These are phyloP conservation scores for Aphrocallistes beatrix DNA, from an alignment of 37 sponge, comb jelly and placozoan genomes.

Conservation along the genomic window DNA sequence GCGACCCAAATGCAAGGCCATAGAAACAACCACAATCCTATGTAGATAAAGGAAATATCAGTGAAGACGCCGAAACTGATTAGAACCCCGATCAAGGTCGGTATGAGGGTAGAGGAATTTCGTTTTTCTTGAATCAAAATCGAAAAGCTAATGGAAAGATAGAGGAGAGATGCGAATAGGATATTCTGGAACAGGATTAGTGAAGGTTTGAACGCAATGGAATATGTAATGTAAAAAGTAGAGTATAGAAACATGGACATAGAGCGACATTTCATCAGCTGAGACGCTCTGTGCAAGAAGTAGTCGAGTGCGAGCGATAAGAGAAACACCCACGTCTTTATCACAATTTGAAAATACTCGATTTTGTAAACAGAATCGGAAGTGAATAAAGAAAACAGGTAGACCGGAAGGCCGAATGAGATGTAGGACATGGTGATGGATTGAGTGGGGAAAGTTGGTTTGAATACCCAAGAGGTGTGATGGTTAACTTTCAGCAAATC, in stretches of 20 bases:
- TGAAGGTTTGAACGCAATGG: neutral
- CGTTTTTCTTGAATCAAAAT: neutral
- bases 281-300: neutral
- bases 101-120: neutral
- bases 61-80: neutral
- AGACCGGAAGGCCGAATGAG: neutral
- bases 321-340: neutral
- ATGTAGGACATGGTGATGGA: neutral
- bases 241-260: slow-evolving; percentile 5
- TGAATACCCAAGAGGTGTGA: slow-evolving; percentile 6
- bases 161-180: neutral
- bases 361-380: neutral
- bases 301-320: neutral
- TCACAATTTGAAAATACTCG: neutral
- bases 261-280: neutral
- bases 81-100: neutral
- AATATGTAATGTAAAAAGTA: neutral
- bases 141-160: neutral
- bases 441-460: slow-evolving; percentile 5
- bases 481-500: neutral
- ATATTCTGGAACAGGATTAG: neutral
- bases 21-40: neutral
- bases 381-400: neutral
- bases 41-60: neutral
- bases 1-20: slow-evolving; percentile 1